Conservation (phyloP, 1,140 invertebrate species). For the Heliconius nattereri region DNA sequence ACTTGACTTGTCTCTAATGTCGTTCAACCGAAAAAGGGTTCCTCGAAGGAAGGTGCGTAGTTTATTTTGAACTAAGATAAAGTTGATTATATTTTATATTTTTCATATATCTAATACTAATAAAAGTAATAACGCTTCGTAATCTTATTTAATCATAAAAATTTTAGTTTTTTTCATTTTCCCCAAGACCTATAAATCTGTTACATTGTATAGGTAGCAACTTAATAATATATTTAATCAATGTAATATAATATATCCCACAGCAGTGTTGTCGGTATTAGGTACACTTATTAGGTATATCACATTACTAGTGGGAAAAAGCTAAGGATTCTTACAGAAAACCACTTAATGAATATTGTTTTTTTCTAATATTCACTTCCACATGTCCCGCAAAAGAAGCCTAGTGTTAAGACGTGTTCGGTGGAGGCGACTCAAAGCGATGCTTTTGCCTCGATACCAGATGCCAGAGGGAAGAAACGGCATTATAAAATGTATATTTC, state of each 20-base stretch:
- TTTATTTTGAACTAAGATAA: neutral
- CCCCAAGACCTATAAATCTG: too few relatives aligned
- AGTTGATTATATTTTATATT: neutral
- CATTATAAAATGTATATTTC: too few relatives aligned
- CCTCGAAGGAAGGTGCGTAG: neutral
- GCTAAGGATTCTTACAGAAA: slow-evolving; percentile 44
- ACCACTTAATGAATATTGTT: slow-evolving; percentile 55
- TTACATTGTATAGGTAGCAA: neutral
- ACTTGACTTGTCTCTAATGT: slow-evolving; percentile 41
- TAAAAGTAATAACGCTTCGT: too few relatives aligned
- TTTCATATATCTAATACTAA: neutral
- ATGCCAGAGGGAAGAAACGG: too few relatives aligned
- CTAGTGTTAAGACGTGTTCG: too few relatives aligned
- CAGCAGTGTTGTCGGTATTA: neutral
- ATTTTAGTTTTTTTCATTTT: too few relatives aligned
- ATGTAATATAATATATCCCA: neutral
- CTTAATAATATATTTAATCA: neutral
- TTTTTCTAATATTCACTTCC: too few relatives aligned
- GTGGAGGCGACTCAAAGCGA: too few relatives aligned
- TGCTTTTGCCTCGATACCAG: too few relatives aligned
- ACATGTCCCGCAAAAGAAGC: too few relatives aligned
- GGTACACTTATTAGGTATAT: slow-evolving; percentile 33
- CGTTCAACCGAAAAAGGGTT: slow-evolving; percentile 45
- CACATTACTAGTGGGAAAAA: slow-evolving; percentile 60
- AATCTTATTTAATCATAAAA: too few relatives aligned